Conservation (phyloP, 2,113 vertebrate species). For the Arizona elegans region DNA sequence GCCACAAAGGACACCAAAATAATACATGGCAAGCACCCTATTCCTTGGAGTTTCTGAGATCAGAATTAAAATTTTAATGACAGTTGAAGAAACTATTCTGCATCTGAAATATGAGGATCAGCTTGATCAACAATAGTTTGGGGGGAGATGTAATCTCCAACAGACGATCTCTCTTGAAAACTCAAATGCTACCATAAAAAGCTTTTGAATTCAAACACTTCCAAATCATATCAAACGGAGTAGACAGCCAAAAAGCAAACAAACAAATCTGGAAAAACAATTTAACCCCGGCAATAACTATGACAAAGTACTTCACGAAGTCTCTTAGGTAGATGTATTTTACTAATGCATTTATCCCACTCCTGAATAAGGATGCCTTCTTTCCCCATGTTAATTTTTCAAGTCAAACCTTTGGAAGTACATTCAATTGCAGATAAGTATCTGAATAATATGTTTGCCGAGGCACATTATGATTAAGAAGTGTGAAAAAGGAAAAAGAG, state of each 20-base stretch:
- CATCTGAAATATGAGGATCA: not conserved
- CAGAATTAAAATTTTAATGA: not conserved
- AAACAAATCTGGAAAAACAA: not conserved
- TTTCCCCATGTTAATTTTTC: not conserved
- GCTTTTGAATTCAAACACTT: not conserved
- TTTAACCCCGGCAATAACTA: not conserved
- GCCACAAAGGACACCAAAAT: too few species aligned
- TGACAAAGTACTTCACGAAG: not conserved
- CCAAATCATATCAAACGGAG: not conserved
- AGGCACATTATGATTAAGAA: not conserved
- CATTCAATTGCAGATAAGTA: not conserved
- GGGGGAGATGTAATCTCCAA: not conserved
- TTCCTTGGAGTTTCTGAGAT: not conserved
- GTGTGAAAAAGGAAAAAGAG: not conserved
- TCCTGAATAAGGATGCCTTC: not conserved
- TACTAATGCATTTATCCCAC: not conserved
- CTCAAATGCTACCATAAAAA: too few species aligned
- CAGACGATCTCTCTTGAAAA: not conserved
- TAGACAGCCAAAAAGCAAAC: not conserved
- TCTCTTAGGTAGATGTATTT: not conserved
- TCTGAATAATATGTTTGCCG: not conserved
- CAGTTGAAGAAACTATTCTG: not conserved
- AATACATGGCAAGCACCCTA: not conserved
- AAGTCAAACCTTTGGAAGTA: not conserved
- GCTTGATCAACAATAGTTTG: not conserved